Percentiles rank a stretch among this genome's conserved stretches.
Conservation (phyloP, 2,113 vertebrate genomes). For the Trinectes maculatus region DNA sequence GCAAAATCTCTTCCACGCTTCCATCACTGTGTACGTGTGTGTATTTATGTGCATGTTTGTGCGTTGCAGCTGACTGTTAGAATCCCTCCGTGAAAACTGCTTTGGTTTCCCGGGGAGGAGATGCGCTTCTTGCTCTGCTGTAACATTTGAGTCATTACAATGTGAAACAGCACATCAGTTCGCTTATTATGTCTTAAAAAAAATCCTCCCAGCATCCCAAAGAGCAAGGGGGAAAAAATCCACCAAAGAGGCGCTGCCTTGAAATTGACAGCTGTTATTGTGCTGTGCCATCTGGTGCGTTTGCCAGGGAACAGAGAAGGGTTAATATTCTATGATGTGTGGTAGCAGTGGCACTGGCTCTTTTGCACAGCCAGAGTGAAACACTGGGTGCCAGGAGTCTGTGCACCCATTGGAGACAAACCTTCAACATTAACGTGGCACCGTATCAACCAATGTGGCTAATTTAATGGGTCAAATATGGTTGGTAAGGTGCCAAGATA, state of each 20-base stretch:
- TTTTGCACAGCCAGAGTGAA: conserved; percentile 74
- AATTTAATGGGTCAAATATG: conserved; percentile 83
- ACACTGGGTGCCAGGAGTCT: conserved; percentile 76
- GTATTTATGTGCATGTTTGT: conserved; percentile 37
- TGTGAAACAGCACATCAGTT: conserved; percentile 78
- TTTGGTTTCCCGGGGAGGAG: conserved; percentile 69
- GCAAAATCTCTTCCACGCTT: conserved; percentile 44
- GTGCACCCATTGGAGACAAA: conserved; percentile 79
- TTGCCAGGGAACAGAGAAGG: conserved; percentile 85
- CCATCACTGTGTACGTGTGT: conserved; percentile 32
- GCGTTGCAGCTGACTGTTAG: conserved; percentile 55
- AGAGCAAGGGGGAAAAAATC: conserved; percentile 77
- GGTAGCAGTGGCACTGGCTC: conserved; percentile 79
- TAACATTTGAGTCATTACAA: conserved; percentile 79
- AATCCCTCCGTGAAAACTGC: conserved; percentile 65
- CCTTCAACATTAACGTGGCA: conserved; percentile 79
- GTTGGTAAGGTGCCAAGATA: conserved; percentile 78
- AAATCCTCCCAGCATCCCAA: conserved; percentile 73
- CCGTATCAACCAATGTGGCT: conserved; percentile 79
- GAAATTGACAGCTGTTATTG: conserved; percentile 87
- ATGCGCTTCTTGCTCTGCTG: conserved; percentile 68
- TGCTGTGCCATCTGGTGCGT: conserved; percentile 84
- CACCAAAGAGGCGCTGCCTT: conserved; percentile 81
- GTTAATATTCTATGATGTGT: conserved; percentile 89
- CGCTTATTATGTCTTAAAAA: conserved; percentile 82